Evolutionary conservation across 2,888 invertebrate genomes (phyloP).

Genomic region (Cheilosia soror): DNA sequence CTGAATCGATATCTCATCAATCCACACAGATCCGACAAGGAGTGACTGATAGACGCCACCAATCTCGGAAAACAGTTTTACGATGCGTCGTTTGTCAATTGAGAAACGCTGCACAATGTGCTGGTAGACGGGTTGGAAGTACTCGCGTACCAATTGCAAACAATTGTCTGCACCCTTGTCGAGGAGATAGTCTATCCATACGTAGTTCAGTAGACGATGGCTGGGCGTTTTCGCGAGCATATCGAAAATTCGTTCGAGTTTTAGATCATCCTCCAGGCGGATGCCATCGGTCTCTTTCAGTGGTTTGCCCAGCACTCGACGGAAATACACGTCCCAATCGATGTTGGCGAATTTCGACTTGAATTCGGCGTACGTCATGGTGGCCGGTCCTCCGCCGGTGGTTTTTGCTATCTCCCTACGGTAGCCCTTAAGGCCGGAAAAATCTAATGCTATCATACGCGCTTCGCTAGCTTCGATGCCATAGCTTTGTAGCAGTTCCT

Average conservation of each 20-base stretch:
- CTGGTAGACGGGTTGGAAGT: slow-evolving; percentile 79
- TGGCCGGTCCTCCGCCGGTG: slow-evolving; percentile 5
- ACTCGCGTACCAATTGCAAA: slow-evolving; percentile 78
- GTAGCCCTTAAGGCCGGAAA: slow-evolving; percentile 80
- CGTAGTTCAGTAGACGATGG: slow-evolving; percentile 80
- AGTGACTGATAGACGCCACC: slow-evolving; percentile 79
- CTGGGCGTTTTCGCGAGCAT: slow-evolving; percentile 79
- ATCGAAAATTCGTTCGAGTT: slow-evolving; percentile 79
- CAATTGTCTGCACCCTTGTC: slow-evolving; percentile 79
- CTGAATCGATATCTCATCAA: slow-evolving; percentile 81
- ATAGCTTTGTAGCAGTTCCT: slow-evolving; percentile 78
- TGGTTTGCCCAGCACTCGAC: slow-evolving; percentile 79
- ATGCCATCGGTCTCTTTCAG: slow-evolving; percentile 78
- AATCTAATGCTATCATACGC: slow-evolving; percentile 80
- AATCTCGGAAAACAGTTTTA: slow-evolving; percentile 80
- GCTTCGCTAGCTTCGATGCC: slow-evolving; percentile 80
- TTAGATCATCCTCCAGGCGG: slow-evolving; percentile 78
- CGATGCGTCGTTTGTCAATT: slow-evolving; percentile 79
- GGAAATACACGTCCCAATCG: slow-evolving; percentile 81
- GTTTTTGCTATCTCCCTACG: slow-evolving; percentile 79
- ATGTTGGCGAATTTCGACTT: slow-evolving; percentile 77
- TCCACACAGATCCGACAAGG: slow-evolving; percentile 79
- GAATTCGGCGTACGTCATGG: slow-evolving; percentile 79
- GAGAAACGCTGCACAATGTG: slow-evolving; percentile 79
- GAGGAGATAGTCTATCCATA: slow-evolving; percentile 82